Percentiles rank a stretch among this genome's conserved stretches.
These are phyloP conservation scores for Oryzias dopingdopingensis DNA, from an alignment of 2,797 vertebrate genomes.

Conservation along the genomic window DNA sequence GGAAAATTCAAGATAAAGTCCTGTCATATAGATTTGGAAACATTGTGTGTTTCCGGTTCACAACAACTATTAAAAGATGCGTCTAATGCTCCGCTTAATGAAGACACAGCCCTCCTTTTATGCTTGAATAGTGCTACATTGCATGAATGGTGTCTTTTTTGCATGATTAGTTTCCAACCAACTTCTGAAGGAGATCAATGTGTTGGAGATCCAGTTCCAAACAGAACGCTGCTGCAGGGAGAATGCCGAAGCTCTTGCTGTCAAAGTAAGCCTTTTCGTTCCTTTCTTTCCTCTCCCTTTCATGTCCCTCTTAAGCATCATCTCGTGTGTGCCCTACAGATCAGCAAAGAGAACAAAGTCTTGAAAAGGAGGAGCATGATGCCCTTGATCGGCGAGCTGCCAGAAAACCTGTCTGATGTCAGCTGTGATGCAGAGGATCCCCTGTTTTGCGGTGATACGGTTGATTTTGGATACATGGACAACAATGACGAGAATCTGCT, in stretches of 20 bases:
- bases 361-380: conserved; percentile 73
- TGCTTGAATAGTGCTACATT: not conserved
- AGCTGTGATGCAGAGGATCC: conserved; percentile 32
- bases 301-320: not conserved
- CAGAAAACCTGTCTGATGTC: conserved; percentile 43
- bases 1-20: too few species aligned
- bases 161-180: conserved; percentile 70
- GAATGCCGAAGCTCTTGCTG: conserved; percentile 70
- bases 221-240: conserved; percentile 75
- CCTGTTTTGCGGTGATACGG: not conserved
- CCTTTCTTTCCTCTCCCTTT: not conserved
- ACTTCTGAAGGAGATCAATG: conserved; percentile 78
- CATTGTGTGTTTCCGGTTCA: too few species aligned
- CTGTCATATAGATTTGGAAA: too few species aligned
- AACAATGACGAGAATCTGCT: conserved; percentile 31
- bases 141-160: not conserved
- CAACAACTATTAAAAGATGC: too few species aligned
- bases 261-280: conserved; percentile 65
- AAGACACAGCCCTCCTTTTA: too few species aligned
- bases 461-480: conserved; percentile 6
- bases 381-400: conserved; percentile 59
- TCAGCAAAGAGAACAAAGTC: conserved; percentile 74
- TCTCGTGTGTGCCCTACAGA: conserved; percentile 51
- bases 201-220: conserved; percentile 78
- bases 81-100: too few species aligned